Evolutionary conservation across 2,888 invertebrate species (phyloP), one percentile per base, ranked within the genome.

Genomic region (Himalopsyche kuldschensis): DNA sequence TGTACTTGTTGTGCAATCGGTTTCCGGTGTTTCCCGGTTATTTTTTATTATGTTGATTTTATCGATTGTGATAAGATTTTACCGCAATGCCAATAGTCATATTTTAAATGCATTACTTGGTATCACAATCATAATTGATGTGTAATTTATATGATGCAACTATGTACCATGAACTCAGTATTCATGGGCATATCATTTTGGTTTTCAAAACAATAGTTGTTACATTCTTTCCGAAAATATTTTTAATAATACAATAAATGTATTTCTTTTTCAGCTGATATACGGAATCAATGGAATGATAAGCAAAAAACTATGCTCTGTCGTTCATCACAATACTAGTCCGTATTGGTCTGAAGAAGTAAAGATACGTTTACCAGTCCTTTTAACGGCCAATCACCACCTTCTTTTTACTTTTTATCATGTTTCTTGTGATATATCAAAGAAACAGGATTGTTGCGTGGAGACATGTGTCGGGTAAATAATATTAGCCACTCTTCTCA

Each of bases 351-450:
- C 96, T 88, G 98, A 98, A 89, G 98, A 98, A 91, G 94, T 98
- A 76, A 99, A 99, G 92, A 93, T 99, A 84, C 94, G 95, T 31
- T 91, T 99, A 47, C 99, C 99, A 0, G 93, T 97, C 24, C 95
- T 97, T 85, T 91, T 99, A 79, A 95, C 96, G 69, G 90, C 94
- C 0, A 94, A 95, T 80, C 99, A 99, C 90, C 99, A 99, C 89
- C 90, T 99, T 82, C 92, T 99, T 80, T 99, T 99, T 91, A 97
- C 97, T 4, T 99, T 99, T 91, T 96, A 97, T 88, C 99, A 99
- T 89, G 96, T 99, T 85, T 97, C 98, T 85, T 98, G 99, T 89
- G 96, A 97, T 90, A 93, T 96, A 86, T 93, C 95, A 79, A 95
- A 96, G 89, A 96, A 96, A 88, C 94, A 94, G 81, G 95, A 96